Evolutionary conservation across 1,140 invertebrate genomes (phyloP), one percentile per base, ranked within the genome.

Genomic region (Nixonia krombeini): DNA sequence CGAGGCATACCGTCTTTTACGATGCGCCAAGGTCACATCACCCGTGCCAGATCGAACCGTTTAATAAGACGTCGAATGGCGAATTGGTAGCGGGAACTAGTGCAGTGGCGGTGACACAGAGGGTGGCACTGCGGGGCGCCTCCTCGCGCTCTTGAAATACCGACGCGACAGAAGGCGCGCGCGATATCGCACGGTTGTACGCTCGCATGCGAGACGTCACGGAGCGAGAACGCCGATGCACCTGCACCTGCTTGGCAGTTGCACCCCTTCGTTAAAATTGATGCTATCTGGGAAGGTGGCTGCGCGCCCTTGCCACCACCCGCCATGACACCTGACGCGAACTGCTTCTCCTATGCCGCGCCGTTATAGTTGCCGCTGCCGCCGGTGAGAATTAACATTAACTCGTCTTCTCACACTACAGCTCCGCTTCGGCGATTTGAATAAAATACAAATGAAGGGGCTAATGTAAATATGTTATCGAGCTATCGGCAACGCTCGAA

Each of bases 321-420:
- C 50, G 52, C 70, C 65, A 61, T 74, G 77, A 80, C 80, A 81
- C 79, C 80, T 82, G 80, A 82, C 80, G 77, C 74, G 47, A 65
- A 63, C 66, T 57, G 40, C 40, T 56, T 23, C 40, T 17, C 51
- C 9, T 6, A 45, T 18, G 23, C n/a, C 42, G 51, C 41, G 21
- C 55, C 26, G 49, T 35, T n/a, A n/a, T n/a, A n/a, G n/a, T n/a
- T n/a, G n/a, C n/a, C n/a, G n/a, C n/a, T n/a, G n/a, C n/a, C 53
- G 64, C 58, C 35, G 74, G 78, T 82, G 82, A 82, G 81, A 84
- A 84, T 79, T 73, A 69, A 72, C 75, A 76, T 79, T 79, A 81
- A 76, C 61, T 63, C 73, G 73, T 68, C 80, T 82, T 83, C 81
- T 83, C 81, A 82, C 74, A 81, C 72, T 71, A 61, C 31, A 31